Conservation (phyloP, 2,113 vertebrate genomes). For the Bujurquina vittata region DNA sequence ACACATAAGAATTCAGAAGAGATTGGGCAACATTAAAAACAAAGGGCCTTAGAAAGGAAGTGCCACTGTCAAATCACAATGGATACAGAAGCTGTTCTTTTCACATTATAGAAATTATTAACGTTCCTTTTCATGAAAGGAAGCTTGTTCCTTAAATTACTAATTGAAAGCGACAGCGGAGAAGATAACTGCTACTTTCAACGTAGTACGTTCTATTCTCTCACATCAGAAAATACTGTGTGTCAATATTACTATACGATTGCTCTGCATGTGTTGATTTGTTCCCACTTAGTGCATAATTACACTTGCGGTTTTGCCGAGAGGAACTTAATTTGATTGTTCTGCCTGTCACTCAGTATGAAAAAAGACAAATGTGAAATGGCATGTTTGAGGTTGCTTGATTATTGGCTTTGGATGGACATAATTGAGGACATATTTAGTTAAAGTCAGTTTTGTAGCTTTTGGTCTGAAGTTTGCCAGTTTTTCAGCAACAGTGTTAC, state of each 20-base stretch:
- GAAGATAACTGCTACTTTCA: constrained; percentile 52
- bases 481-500: constrained; percentile 15
- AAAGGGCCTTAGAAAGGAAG: constrained; percentile 21
- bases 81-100: constrained; percentile 19
- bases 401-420: constrained; percentile 53
- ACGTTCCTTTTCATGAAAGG: constrained; percentile 35
- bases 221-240: constrained; percentile 20
- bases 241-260: constrained; percentile 53
- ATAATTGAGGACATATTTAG: constrained; percentile 54
- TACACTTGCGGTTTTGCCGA: constrained; percentile 60
- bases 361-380: constrained; percentile 62
- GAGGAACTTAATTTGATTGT: constrained; percentile 68
- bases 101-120: constrained; percentile 29
- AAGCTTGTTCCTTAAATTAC: constrained; percentile 27
- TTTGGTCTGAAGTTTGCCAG: constrained; percentile 17
- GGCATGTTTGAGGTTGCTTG: constrained; percentile 50
- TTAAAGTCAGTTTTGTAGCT: constrained; percentile 37
- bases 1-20: constrained; percentile 10
- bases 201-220: constrained; percentile 33
- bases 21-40: constrained; percentile 28
- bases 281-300: constrained; percentile 64
- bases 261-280: constrained; percentile 63
- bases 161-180: constrained; percentile 44
- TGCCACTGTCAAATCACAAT: constrained; percentile 26
- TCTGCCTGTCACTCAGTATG: constrained; percentile 62